Evolutionary conservation across 2,888 invertebrate species (phyloP).

Genomic region (Schizaphis graminum): DNA sequence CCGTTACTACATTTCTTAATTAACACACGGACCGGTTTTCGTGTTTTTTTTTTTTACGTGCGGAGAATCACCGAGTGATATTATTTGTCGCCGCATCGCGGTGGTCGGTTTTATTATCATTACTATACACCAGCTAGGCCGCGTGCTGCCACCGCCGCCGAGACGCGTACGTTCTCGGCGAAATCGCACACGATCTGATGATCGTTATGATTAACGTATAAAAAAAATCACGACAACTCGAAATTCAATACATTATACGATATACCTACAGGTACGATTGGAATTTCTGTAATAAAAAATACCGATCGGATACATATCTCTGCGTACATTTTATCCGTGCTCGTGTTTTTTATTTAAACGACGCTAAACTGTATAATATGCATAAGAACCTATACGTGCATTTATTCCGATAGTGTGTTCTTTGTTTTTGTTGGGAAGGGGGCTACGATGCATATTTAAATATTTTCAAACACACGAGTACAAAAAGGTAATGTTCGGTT

Average conservation of each 20-base stretch:
- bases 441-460: not conserved
- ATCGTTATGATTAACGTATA: no score
- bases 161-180: not conserved
- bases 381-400: not conserved
- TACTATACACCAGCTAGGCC: not conserved
- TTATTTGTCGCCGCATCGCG: slow-evolving; percentile 32
- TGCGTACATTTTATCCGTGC: not conserved
- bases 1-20: slow-evolving; percentile 46
- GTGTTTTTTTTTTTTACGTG: slow-evolving; percentile 6
- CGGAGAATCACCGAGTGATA: slow-evolving; percentile 27
- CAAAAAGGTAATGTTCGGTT: not conserved
- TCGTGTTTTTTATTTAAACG: slow-evolving; percentile 27
- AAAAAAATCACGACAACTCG: slow-evolving; percentile 18
- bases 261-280: not conserved
- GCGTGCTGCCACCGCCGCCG: not conserved
- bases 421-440: not conserved
- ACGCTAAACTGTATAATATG: not conserved
- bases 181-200: not conserved
- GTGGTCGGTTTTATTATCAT: slow-evolving; percentile 36
- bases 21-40: slow-evolving; percentile 55
- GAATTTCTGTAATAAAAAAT: not conserved
- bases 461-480: not conserved
- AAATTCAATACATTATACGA: not conserved
- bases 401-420: not conserved
- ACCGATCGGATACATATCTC: slow-evolving; percentile 32